These are phyloP conservation scores for Hiodon alosoides DNA, from an alignment of 2,113 vertebrate species.

Conservation along the genomic window DNA sequence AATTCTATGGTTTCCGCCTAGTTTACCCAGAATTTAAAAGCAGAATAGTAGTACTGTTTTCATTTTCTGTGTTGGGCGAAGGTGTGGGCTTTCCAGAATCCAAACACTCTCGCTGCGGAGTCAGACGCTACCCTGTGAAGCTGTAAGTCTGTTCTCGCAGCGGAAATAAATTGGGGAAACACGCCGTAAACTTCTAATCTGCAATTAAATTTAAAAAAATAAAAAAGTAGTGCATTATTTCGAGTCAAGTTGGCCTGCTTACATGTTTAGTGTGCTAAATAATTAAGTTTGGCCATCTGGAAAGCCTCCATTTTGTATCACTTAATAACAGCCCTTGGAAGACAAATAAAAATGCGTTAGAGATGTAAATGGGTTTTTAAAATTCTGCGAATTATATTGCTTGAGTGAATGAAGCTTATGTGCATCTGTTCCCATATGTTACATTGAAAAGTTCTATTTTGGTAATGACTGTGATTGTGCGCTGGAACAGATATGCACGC, in stretches of 20 bases:
- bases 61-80: conserved; percentile 30
- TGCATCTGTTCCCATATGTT: conserved; percentile 23
- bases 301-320: conserved; percentile 24
- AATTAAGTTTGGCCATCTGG: conserved; percentile 31
- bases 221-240: conserved; percentile 17
- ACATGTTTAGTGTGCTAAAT: conserved; percentile 19
- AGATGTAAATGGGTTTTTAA: conserved; percentile 23
- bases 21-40: no score
- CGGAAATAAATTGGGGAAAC: background rate
- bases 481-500: conserved; percentile 25
- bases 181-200: conserved; percentile 31
- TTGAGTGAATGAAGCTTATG: conserved; percentile 12
- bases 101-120: conserved; percentile 21
- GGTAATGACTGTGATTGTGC: conserved; percentile 19
- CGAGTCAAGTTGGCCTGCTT: conserved; percentile 17
- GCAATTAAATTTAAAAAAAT: conserved; percentile 22
- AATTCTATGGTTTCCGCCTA: no score
- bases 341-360: conserved; percentile 21
- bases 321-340: conserved; percentile 27
- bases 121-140: background rate
- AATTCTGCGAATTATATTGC: conserved; percentile 19
- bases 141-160: conserved; percentile 1
- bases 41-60: conserved; percentile 14
- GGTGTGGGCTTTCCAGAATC: conserved; percentile 31
- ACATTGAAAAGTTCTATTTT: conserved; percentile 20